Conservation (phyloP, 2,797 vertebrate species). For the Liasis olivaceus region DNA sequence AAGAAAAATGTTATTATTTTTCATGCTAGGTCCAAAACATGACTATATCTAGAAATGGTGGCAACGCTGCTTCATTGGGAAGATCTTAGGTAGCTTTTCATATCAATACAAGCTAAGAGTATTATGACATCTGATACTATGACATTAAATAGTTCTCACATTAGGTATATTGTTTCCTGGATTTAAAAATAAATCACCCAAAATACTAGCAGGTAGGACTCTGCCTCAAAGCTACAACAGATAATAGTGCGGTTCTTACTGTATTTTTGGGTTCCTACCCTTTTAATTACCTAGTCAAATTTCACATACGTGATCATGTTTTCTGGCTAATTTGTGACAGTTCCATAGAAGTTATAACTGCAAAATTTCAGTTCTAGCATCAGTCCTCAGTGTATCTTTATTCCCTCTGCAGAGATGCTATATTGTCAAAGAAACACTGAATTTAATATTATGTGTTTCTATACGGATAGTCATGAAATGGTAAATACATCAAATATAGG, state of each 20-base stretch:
- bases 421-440: neutral
- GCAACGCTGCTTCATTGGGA: neutral
- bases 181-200: neutral
- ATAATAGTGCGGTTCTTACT: neutral
- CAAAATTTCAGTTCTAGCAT: neutral
- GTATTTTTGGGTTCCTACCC: too few relatives aligned
- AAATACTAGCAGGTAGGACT: neutral
- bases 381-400: neutral
- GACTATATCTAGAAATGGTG: neutral
- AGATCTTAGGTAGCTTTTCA: neutral
- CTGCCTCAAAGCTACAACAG: neutral
- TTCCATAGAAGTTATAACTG: neutral
- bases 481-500: neutral
- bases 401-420: neutral
- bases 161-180: neutral
- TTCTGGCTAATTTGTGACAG: neutral
- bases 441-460: neutral
- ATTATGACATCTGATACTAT: neutral
- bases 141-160: neutral
- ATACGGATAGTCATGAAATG: neutral
- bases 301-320: neutral
- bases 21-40: neutral
- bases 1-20: neutral
- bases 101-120: neutral
- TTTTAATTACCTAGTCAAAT: neutral